These are phyloP conservation scores for Neotoma lepida DNA, from an alignment of 2,113 vertebrate species.

Conservation along the genomic window DNA sequence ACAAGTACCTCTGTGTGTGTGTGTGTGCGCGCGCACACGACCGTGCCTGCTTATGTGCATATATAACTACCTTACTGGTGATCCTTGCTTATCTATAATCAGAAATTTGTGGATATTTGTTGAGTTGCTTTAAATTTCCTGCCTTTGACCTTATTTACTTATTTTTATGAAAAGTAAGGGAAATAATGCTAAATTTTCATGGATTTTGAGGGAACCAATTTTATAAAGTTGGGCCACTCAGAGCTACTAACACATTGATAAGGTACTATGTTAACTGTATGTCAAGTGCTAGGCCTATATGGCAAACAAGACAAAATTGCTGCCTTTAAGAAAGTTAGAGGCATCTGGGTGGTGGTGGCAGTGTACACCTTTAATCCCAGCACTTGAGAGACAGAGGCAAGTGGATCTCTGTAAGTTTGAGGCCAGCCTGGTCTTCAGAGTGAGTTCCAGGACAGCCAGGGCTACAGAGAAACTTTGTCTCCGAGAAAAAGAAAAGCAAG, in stretches of 20 bases:
- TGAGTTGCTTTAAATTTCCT: slow-evolving; percentile 37
- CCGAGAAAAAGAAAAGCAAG: too few species aligned
- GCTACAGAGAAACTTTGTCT: neutral
- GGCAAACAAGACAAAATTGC: neutral
- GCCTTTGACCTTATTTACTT: neutral
- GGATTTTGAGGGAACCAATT: slow-evolving; percentile 2
- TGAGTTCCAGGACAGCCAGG: neutral
- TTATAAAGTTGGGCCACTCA: neutral
- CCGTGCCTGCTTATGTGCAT: neutral
- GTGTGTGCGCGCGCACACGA: neutral
- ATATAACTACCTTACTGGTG: slow-evolving; percentile 1
- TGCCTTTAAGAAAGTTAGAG: neutral
- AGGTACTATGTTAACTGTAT: neutral
- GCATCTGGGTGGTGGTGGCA: neutral
- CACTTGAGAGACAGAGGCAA: neutral
- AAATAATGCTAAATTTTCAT: neutral
- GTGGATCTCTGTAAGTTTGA: neutral
- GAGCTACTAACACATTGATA: neutral
- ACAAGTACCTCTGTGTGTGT: too few species aligned
- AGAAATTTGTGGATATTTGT: slow-evolving; percentile 2
- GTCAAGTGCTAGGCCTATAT: slow-evolving; percentile 15
- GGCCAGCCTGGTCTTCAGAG: neutral
- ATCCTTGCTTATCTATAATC: slow-evolving; percentile 11
- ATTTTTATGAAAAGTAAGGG: neutral
- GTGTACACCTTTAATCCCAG: neutral